Conservation (phyloP, 2,888 invertebrate species). For the Clivina fossor region DNA sequence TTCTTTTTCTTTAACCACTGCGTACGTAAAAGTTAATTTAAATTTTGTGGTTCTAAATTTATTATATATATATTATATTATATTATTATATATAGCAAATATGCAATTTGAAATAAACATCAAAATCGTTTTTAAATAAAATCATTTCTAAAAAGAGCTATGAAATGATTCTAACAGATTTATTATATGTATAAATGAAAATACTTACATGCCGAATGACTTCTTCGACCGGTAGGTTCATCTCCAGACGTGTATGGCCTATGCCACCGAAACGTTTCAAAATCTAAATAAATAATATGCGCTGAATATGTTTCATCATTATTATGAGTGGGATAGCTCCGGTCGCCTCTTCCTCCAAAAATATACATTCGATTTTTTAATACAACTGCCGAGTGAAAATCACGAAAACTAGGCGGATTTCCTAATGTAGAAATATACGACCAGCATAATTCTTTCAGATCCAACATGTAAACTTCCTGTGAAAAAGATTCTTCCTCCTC, state of each 20-base stretch:
- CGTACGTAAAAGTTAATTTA: no score
- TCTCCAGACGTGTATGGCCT: constrained; percentile 62
- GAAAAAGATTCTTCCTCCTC: constrained; percentile 80
- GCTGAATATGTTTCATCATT: constrained; percentile 77
- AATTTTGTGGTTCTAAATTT: no score
- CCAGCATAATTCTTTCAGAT: constrained; percentile 76
- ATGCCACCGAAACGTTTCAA: constrained; percentile 69
- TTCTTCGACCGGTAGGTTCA: constrained; percentile 78
- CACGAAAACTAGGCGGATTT: constrained; percentile 72
- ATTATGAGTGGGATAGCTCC: constrained; percentile 63
- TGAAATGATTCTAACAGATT: no score
- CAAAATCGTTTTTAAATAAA: no score
- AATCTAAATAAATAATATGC: constrained; percentile 74
- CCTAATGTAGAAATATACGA: constrained; percentile 64
- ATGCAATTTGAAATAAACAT: no score
- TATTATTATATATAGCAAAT: no score
- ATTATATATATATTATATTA: no score
- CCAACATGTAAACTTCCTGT: constrained; percentile 72
- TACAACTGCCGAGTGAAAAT: constrained; percentile 86
- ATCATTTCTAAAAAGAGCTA: no score
- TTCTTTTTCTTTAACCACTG: no score
- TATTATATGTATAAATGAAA: no score
- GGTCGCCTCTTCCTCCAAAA: constrained; percentile 85
- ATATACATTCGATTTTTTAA: constrained; percentile 80
- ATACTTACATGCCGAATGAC: constrained; percentile 85